A percentile compares a stretch with the other conserved stretches of the same genome.
These are phyloP conservation scores for Sciurus vulgaris DNA, from an alignment of 2,797 vertebrate species.

Conservation along the genomic window DNA sequence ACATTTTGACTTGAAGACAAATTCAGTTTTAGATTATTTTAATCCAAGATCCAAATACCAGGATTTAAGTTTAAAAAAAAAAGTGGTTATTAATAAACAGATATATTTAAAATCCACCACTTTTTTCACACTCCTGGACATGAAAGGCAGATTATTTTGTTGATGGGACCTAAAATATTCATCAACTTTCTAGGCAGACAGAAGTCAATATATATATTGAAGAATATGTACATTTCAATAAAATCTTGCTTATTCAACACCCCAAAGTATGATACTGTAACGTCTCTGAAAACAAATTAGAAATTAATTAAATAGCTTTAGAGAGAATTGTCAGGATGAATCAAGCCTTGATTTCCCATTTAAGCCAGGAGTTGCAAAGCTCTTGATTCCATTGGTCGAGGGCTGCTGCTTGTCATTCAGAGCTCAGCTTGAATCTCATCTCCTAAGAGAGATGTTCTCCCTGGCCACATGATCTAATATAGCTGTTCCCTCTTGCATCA, in stretches of 20 bases:
- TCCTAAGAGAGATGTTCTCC: background rate
- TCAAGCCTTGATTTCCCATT: background rate
- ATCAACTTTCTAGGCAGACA: background rate
- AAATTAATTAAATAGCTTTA: conserved; percentile 28
- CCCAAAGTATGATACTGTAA: background rate
- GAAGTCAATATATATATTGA: background rate
- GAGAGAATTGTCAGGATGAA: background rate
- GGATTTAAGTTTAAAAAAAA: conserved; percentile 68
- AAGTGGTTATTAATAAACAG: conserved; percentile 59
- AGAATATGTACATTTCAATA: background rate
- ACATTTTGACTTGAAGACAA: conserved; percentile 69
- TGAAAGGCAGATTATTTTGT: conserved; percentile 4
- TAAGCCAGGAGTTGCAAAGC: background rate
- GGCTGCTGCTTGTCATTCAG: background rate
- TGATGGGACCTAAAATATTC: background rate
- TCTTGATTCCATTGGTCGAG: background rate
- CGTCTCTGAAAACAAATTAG: conserved; percentile 40
- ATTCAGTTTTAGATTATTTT: conserved; percentile 70
- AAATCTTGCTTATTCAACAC: background rate
- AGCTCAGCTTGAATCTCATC: background rate
- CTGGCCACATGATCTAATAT: background rate
- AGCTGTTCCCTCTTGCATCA: background rate
- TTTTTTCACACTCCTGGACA: background rate
- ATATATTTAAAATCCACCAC: conserved; percentile 4
- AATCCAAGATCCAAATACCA: conserved; percentile 64